Evolutionary conservation across 2,797 vertebrate genomes (phyloP).

Genomic region (Kryptopterus vitreolus): DNA sequence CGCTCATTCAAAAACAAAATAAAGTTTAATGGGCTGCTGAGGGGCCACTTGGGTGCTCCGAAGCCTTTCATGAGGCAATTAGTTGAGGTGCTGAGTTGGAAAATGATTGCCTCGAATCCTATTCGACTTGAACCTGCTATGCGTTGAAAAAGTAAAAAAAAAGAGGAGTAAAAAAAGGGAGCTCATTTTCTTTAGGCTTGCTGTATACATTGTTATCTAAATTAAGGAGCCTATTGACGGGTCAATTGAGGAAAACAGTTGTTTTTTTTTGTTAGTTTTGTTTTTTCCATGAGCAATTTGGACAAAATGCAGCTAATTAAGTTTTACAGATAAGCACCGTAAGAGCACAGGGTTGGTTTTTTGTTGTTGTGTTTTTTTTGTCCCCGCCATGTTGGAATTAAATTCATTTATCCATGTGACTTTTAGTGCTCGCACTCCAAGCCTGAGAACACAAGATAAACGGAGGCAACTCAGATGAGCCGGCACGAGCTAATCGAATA

Average conservation of each 20-base stretch:
- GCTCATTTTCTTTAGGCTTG: constrained; percentile 6
- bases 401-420: constrained; percentile 33
- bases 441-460: constrained; percentile 36
- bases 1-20: constrained; percentile 44
- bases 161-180: neutral
- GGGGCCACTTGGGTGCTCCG: constrained; percentile 41
- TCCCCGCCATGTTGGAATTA: constrained; percentile 32
- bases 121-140: neutral
- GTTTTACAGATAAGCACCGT: constrained; percentile 33
- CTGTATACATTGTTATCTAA: constrained; percentile 21
- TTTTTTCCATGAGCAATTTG: constrained; percentile 25
- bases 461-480: constrained; percentile 17
- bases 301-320: constrained; percentile 39
- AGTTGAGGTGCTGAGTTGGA: constrained; percentile 47
- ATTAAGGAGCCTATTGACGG: constrained; percentile 25
- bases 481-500: constrained; percentile 22
- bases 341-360: constrained; percentile 8
- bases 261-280: too few relatives aligned
- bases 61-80: constrained; percentile 48
- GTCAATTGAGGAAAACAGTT: constrained; percentile 22
- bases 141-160: neutral
- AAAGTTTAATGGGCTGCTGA: constrained; percentile 45
- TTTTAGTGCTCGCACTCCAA: constrained; percentile 27
- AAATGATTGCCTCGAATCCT: constrained; percentile 45
- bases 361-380: neutral